phyloP scores from a whole-genome alignment of 2,113 vertebrate genomes.

The Mionectes macconnelli region DNA sequence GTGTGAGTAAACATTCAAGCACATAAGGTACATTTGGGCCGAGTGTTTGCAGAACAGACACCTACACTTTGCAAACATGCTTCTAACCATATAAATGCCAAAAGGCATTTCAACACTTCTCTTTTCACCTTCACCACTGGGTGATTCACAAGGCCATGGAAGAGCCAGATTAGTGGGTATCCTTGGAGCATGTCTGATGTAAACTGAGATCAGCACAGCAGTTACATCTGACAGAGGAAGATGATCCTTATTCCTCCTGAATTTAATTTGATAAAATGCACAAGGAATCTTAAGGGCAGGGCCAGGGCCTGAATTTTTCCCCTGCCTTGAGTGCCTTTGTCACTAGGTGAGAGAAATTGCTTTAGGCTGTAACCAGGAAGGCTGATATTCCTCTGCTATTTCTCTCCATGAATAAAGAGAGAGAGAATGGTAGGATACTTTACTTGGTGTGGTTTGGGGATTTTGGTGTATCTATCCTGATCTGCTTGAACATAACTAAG shows the following conservation, averaged over 20 bases:
- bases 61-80: background rate
- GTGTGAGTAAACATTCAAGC: background rate
- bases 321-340: background rate
- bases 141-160: background rate
- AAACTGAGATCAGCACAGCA: background rate
- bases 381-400: background rate
- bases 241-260: background rate
- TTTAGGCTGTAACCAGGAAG: background rate
- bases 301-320: background rate
- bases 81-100: background rate
- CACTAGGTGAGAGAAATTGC: background rate
- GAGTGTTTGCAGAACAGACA: background rate
- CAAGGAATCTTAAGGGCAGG: background rate
- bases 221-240: background rate
- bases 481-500: background rate
- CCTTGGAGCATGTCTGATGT: background rate
- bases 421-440: background rate
- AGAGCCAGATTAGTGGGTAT: background rate
- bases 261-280: background rate
- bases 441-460: background rate
- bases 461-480: background rate
- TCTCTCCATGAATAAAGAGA: background rate
- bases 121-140: background rate
- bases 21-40: background rate
- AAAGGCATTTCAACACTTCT: background rate